Evolutionary conservation across 53 echinoderm and acorn worm genomes (phyloP), one percentile per base, ranked within the genome.

Genomic region (Patiria pectinifera): DNA sequence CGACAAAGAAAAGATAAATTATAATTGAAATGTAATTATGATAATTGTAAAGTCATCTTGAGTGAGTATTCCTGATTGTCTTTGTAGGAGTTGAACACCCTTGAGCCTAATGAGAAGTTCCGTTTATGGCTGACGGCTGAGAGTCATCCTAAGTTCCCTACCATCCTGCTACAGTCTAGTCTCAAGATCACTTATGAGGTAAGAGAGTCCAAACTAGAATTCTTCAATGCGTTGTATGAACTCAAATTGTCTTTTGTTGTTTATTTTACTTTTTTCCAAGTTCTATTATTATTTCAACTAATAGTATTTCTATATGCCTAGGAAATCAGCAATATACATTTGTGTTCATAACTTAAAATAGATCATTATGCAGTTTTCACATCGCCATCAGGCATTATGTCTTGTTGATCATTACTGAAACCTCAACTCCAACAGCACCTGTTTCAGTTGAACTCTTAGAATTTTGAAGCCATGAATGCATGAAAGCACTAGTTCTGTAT

Each of bases 131-230:
- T 99, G 86, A 99, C 99, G 5, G 99, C 99, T 9, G 99, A 99
- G 92, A 97, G 95, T 89, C 99, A 99, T 92, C 99, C 99, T 48
- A 99, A 97, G 93, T 99, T 99, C 89, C 99, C 99, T 16, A 96
- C 99, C 69, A 97, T 97, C 82, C 92, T 99, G 13, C 95, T 99
- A 6, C 99, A 99, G 96, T 99, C 99, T 3, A 99, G 99, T 95
- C 95, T 99, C 62, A 99, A 99, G 96, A 95, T 99, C 59, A 99
- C 99, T 3, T 97, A 97, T 92, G 97, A 97, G 96, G 99, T 99
- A 47, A 79, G 80, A 15, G 10, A 16, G 66, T 66, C 19, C 19
- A 66, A 0, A 0, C 25, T 0, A 76, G 25, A 43, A n/a, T 9
- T 26, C 76, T 24, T 76, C 21, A 76, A 2, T n/a, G 26, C 8